Evolutionary conservation across 2,888 invertebrate species (phyloP), one percentile per base, ranked within the genome.

Genomic region (Drosophila phalerata): DNA sequence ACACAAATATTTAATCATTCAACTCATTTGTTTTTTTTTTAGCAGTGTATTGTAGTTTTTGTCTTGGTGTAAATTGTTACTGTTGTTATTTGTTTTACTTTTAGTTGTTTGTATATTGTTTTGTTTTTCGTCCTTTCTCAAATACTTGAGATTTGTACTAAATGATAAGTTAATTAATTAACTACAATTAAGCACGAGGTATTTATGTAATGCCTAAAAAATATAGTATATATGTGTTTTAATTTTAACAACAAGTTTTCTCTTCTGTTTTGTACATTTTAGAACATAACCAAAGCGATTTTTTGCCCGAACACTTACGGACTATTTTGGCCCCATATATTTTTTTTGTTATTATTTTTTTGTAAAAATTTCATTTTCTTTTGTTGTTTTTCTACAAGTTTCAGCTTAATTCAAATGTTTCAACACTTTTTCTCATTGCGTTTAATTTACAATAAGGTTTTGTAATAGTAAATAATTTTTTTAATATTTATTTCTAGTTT

Each of bases 271-370:
- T 86, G 71, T 80, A 79, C 85, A 89, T 90, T 87, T 85, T 66
- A 60, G 42, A 85, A 86, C 86, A 89, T 90, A 86, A 90, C 90
- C 91, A 90, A 91, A 91, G 89, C 90, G 77, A 92, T 91, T 92
- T 92, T 93, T 92, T 90, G 90, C 90, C 91, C 93, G 92, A 92
- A 93, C 91, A 92, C 92, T 92, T 92, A 93, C 91, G 91, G 91
- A 92, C 92, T 91, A 91, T 87, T 81, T 79, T 91, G 92, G 92
- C 92, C 92, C 93, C 92, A 90, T 92, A 80, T 72, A 69, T 57
- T 60, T 57, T 49, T 42, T 9, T 62, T 30, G 9, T 9, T 10
- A 8, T 30, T 30, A 2, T 37, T 8, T 37, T 37, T 37, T n/a
- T n/a, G 8, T 37, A 25, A 30, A 49, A 34, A 64, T 43, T 51